Percentiles rank a stretch among this genome's conserved stretches.
Conservation (phyloP, 92 coral and sea anemone genomes). For the Siderastrea radians region DNA sequence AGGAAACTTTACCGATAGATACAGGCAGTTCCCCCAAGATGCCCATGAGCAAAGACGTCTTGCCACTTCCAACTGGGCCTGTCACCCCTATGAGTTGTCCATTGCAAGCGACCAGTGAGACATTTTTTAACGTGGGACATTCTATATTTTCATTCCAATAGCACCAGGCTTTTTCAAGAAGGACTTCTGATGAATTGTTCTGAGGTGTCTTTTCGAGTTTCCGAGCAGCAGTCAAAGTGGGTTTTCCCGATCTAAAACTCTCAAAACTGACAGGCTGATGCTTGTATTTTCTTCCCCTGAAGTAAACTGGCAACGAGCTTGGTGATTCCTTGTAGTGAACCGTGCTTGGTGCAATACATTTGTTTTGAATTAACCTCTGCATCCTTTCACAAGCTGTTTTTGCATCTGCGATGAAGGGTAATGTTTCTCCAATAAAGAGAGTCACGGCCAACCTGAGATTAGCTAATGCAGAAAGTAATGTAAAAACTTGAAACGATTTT, state of each 20-base stretch:
- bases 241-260: slow-evolving; percentile 23
- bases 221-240: neutral
- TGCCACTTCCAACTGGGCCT: slow-evolving; percentile 60
- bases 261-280: slow-evolving; percentile 2
- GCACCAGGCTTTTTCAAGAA: neutral
- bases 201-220: neutral
- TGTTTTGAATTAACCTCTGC: slow-evolving; percentile 14
- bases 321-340: neutral
- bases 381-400: slow-evolving; percentile 1
- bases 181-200: neutral
- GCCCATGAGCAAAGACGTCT: slow-evolving; percentile 91
- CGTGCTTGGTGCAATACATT: neutral
- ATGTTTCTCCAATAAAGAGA: neutral
- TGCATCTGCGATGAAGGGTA: slow-evolving; percentile 8
- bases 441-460: neutral
- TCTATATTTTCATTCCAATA: neutral
- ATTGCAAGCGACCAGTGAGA: neutral
- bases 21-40: slow-evolving; percentile 90
- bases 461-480: slow-evolving; percentile 12
- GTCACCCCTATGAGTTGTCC: slow-evolving; percentile 39
- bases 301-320: neutral
- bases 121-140: neutral
- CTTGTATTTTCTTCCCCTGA: slow-evolving; percentile 6
- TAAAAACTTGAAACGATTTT: slow-evolving; percentile 24
- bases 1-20: slow-evolving; percentile 71